phyloP scores from a whole-genome alignment of 92 coral and sea anemone species.

The Porites divaricata region DNA sequence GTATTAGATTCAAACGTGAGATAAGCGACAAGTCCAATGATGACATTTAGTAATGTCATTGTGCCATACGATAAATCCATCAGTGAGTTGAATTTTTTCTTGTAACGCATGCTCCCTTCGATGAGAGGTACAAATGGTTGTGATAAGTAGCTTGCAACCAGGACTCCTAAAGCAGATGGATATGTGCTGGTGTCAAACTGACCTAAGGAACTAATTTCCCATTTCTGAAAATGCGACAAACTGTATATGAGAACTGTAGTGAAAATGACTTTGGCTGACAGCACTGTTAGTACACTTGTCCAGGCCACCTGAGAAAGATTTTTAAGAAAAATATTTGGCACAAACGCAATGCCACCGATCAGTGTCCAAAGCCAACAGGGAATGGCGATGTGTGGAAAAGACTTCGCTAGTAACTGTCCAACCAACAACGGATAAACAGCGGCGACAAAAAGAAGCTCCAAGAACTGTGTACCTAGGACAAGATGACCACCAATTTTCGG shows the following conservation, averaged over 20 bases:
- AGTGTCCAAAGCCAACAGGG: constrained; percentile 85
- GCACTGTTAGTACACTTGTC: constrained; percentile 91
- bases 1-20: constrained; percentile 75
- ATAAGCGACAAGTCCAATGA: constrained; percentile 84
- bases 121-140: constrained; percentile 96
- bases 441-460: constrained; percentile 78
- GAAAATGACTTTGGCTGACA: constrained; percentile 87
- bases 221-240: constrained; percentile 64
- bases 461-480: constrained; percentile 80
- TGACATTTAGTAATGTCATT: constrained; percentile 85
- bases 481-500: constrained; percentile 74
- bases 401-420: constrained; percentile 74
- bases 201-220: constrained; percentile 80
- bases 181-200: constrained; percentile 77
- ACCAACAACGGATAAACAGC: constrained; percentile 90
- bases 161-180: constrained; percentile 90
- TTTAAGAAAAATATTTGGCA: constrained; percentile 84
- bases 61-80: constrained; percentile 73
- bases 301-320: constrained; percentile 97
- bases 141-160: constrained; percentile 94
- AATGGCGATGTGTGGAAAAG: constrained; percentile 60
- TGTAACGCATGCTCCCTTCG: constrained; percentile 89
- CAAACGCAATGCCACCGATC: constrained; percentile 77
- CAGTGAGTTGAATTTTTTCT: constrained; percentile 68
- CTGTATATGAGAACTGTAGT: constrained; percentile 83